A percentile compares a stretch with the other conserved stretches of the same genome.
Evolutionary conservation across 2,113 vertebrate genomes (phyloP).

Genomic region (Oncorhynchus tshawytscha): DNA sequence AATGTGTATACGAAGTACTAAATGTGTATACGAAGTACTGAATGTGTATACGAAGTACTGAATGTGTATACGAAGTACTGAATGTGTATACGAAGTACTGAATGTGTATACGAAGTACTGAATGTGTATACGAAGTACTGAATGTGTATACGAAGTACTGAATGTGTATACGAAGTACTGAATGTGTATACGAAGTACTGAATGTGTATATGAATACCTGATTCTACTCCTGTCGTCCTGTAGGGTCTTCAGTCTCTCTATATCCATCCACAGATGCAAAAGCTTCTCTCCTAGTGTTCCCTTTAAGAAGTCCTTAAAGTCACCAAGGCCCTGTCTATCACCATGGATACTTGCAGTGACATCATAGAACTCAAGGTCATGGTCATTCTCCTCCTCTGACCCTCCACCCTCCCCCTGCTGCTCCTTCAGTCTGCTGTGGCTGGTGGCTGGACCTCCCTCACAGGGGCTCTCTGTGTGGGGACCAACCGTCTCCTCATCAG

Average conservation of each 20-base stretch:
- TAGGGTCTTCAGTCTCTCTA: slow-evolving; percentile 82
- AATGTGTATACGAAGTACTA: too few relatives aligned
- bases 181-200: too few relatives aligned
- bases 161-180: too few relatives aligned
- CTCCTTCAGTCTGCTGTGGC: slow-evolving; percentile 23
- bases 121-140: too few relatives aligned
- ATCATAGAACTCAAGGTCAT: slow-evolving; percentile 39
- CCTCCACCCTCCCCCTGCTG: too few relatives aligned
- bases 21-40: too few relatives aligned
- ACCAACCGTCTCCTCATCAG: not conserved
- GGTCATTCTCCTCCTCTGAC: too few relatives aligned
- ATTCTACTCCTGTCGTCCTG: slow-evolving; percentile 71
- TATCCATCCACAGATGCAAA: slow-evolving; percentile 87
- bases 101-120: too few relatives aligned
- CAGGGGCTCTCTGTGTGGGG: not conserved
- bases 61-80: too few relatives aligned
- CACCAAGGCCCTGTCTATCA: slow-evolving; percentile 76
- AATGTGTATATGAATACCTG: slow-evolving; percentile 70
- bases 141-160: too few relatives aligned
- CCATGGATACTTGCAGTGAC: slow-evolving; percentile 41
- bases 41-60: too few relatives aligned
- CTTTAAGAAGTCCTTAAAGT: slow-evolving; percentile 85
- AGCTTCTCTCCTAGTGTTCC: slow-evolving; percentile 84
- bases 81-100: too few relatives aligned
- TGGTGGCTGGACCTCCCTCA: not conserved